phyloP scores from a whole-genome alignment of 1,140 invertebrate genomes.

The Mycetomoellerius zeteki region DNA sequence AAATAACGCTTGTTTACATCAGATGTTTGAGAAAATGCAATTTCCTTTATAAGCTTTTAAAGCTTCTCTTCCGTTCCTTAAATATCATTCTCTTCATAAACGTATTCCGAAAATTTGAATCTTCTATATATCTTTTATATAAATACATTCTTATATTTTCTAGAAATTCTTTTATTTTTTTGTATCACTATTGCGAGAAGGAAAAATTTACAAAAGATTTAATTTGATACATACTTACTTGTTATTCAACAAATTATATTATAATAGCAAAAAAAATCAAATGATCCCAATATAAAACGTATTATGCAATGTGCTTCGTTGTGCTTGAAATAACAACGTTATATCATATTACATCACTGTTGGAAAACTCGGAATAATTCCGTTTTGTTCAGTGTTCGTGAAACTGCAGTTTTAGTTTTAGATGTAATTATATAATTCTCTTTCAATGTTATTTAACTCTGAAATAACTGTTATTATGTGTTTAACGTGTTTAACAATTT shows the following conservation, averaged over 20 bases:
- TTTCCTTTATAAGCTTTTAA: not conserved
- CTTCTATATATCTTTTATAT: not conserved
- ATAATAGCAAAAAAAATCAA: not conserved
- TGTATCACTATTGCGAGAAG: not conserved
- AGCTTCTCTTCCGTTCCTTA: not conserved
- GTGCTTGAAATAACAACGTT: constrained; percentile 32
- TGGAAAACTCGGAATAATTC: constrained; percentile 32
- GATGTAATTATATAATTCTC: constrained; percentile 11
- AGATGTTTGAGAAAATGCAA: constrained; percentile 6
- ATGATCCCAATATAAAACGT: not conserved
- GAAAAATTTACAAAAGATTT: not conserved
- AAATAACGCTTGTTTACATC: not conserved
- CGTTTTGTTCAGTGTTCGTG: not conserved
- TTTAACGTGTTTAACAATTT: not conserved
- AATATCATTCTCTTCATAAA: not conserved
- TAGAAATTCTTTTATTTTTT: not conserved
- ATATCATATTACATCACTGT: constrained; percentile 17
- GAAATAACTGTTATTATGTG: constrained; percentile 28
- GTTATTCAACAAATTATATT: not conserved
- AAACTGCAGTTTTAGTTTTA: constrained; percentile 17
- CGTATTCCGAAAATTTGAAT: not conserved
- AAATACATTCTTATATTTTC: not conserved
- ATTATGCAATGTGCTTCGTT: not conserved
- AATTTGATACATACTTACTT: not conserved
- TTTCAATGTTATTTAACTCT: constrained; percentile 26